These are phyloP conservation scores for Arothron firmamentum DNA, from an alignment of 2,113 vertebrate species.

Conservation along the genomic window DNA sequence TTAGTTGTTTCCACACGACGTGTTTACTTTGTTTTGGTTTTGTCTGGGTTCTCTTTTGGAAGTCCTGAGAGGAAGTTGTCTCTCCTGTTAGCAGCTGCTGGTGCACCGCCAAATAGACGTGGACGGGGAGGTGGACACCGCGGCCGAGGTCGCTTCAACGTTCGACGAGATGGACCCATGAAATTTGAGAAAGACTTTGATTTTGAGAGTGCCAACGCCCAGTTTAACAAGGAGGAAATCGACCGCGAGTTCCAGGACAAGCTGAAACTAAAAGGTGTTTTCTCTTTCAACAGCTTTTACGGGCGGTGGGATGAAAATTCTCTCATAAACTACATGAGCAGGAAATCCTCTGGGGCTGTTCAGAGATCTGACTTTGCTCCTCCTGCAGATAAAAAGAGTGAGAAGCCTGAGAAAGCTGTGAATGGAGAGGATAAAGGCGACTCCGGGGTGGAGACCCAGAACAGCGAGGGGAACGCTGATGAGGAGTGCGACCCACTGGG, in stretches of 20 bases:
- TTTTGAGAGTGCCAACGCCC: constrained; percentile 96
- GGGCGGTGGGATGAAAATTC: too few species aligned
- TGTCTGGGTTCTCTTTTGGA: too few species aligned
- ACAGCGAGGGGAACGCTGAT: constrained; percentile 84
- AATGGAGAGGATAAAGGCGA: constrained; percentile 93
- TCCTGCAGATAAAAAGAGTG: constrained; percentile 83
- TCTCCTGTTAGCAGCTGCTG: constrained; percentile 42
- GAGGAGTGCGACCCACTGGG: constrained; percentile 84
- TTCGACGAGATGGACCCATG: constrained; percentile 89
- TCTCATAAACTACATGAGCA: too few species aligned
- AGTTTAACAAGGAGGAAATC: constrained; percentile 98
- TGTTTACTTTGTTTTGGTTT: not conserved
- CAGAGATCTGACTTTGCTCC: not conserved
- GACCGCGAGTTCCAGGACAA: constrained; percentile 96
- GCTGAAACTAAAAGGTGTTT: constrained; percentile 90
- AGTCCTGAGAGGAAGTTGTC: not conserved
- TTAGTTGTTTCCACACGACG: not conserved
- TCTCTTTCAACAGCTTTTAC: not conserved
- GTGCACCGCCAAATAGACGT: constrained; percentile 73
- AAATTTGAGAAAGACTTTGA: constrained; percentile 99
- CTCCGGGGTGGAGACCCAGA: constrained; percentile 87
- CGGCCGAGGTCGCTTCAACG: constrained; percentile 86
- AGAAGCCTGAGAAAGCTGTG: constrained; percentile 86
- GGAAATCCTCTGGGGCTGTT: not conserved
- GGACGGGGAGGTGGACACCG: constrained; percentile 85